Base-by-base conservation (phyloP, 2,888 invertebrate species). In the Cephus spinipes region DNA sequence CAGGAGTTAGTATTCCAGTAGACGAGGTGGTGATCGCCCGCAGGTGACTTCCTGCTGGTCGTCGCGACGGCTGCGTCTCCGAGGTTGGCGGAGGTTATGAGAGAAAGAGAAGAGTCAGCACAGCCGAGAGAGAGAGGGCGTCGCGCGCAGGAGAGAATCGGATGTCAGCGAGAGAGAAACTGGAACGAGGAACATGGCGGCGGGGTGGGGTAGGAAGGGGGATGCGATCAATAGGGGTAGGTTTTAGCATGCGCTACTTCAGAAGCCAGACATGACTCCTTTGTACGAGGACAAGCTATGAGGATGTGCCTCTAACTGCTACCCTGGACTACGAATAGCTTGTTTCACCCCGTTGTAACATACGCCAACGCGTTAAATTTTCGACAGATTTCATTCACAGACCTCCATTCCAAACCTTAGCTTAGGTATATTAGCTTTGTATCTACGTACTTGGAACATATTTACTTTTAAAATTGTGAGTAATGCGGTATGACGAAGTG, bases 181-280 rank as follows among this genome's bases (percentile, higher is more conserved):
- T 40, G 40, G 40, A 40, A 40, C 40, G 40, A 15, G 40, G 6
- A 15, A 40, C 40, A 40, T 40, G 15, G 40, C 40, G 15, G 40
- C 6, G 40, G 15, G 40, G 40, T 40, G 4, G 1, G 40, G 40
- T 40, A 40, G 40, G 15, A 40, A 40, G 40, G 40, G 40, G 40
- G 40, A 40, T 40, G 2, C 87, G 88, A 89, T 89, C 88, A 87
- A 89, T 89, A 89, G 83, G 83, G 77, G 84, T 79, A 81, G 83
- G 84, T 87, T 85, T 86, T 83, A 87, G 88, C 88, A 89, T 89
- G 88, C 88, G 88, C 88, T 85, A 81, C 87, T 81, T 82, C 83
- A 82, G 81, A 80, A 79, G 80, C 69, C 69, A 69, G 69, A 69
- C 69, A 12, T 32, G 30, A 69, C 69, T 30, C 69, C 31, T 30